phyloP scores from a whole-genome alignment of 2,888 invertebrate species.

The Meandrusa payeni region DNA sequence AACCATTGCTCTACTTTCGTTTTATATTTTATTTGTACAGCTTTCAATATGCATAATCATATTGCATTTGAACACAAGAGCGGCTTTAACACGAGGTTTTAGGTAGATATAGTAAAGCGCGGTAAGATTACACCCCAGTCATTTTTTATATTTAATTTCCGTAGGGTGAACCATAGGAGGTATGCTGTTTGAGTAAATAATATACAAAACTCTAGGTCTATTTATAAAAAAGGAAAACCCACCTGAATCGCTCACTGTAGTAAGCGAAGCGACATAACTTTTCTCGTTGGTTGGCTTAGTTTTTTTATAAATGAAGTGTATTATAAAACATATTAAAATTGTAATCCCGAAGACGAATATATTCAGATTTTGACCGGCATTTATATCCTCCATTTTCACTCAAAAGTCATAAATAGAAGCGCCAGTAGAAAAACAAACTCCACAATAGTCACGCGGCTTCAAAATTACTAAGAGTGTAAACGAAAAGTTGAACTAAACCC shows the following conservation, averaged over 20 bases:
- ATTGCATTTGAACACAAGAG: too few relatives aligned
- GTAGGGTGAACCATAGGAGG: too few relatives aligned
- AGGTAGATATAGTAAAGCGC: slow-evolving; percentile 18
- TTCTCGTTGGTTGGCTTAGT: slow-evolving; percentile 57
- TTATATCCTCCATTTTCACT: slow-evolving; percentile 71
- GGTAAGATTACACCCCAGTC: slow-evolving; percentile 26
- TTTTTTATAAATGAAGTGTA: slow-evolving; percentile 66
- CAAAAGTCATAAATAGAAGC: slow-evolving; percentile 48
- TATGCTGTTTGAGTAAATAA: too few relatives aligned
- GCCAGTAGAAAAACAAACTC: slow-evolving; percentile 34
- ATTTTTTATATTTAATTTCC: background rate
- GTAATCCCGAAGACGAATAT: slow-evolving; percentile 52
- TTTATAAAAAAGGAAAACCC: slow-evolving; percentile 32
- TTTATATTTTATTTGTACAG: too few relatives aligned
- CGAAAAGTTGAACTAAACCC: slow-evolving; percentile 31
- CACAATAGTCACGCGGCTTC: slow-evolving; percentile 64
- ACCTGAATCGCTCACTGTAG: slow-evolving; percentile 64
- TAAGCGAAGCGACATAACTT: slow-evolving; percentile 55
- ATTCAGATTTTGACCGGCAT: slow-evolving; percentile 57
- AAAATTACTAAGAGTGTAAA: slow-evolving; percentile 38
- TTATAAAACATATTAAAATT: slow-evolving; percentile 53
- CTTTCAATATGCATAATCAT: too few relatives aligned
- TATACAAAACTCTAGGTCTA: background rate
- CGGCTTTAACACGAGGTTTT: background rate
- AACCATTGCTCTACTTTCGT: too few relatives aligned